Conservation (phyloP, 2,888 invertebrate species). For the Ornithoptera priamus region DNA sequence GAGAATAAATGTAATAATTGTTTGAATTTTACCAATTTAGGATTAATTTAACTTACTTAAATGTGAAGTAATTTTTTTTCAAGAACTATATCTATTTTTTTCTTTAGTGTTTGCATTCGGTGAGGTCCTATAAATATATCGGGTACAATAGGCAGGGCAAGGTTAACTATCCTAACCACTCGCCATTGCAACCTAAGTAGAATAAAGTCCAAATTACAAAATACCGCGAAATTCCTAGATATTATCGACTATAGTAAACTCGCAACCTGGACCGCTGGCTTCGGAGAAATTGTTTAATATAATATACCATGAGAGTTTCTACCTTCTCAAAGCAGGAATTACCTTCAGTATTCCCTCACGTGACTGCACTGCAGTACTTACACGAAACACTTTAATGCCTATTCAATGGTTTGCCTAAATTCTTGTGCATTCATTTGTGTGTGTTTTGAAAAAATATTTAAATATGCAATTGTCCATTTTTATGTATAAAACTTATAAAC, state of each 20-base stretch:
- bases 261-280: constrained; percentile 18
- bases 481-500: too few relatives aligned
- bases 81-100: too few relatives aligned
- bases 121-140: constrained; percentile 24
- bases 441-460: too few relatives aligned
- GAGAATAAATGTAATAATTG: constrained; percentile 19
- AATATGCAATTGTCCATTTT: too few relatives aligned
- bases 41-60: too few relatives aligned
- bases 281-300: constrained; percentile 25
- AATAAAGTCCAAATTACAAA: constrained; percentile 29
- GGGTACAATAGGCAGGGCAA: constrained; percentile 20
- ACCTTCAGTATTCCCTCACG: constrained; percentile 5
- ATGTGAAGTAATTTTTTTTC: too few relatives aligned
- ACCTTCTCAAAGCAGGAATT: constrained; percentile 17
- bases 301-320: constrained; percentile 18
- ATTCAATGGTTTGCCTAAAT: constrained; percentile 23
- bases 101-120: constrained; percentile 7
- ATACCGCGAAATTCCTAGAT: constrained; percentile 28
- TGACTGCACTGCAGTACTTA: not conserved
- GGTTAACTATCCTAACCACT: constrained; percentile 24
- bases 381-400: constrained; percentile 15
- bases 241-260: constrained; percentile 17
- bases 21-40: not conserved
- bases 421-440: too few relatives aligned
- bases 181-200: constrained; percentile 22